These are phyloP conservation scores for Tapirus indicus DNA, from an alignment of 2,797 vertebrate genomes.

Conservation along the genomic window DNA sequence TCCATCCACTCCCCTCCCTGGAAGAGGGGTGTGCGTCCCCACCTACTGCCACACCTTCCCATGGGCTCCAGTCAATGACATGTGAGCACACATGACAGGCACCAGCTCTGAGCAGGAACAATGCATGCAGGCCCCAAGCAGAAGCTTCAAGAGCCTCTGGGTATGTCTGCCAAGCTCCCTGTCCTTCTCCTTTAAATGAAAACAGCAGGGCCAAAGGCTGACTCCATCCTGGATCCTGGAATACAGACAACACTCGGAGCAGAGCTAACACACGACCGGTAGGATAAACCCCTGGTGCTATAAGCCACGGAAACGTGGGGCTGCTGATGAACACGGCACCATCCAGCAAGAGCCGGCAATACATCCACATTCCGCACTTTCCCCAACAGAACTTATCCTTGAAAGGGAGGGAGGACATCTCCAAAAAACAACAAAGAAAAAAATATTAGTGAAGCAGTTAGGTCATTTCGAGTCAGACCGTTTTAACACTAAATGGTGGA, in stretches of 20 bases:
- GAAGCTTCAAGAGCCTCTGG: neutral
- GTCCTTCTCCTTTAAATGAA: neutral
- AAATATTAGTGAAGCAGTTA: neutral
- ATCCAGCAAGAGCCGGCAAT: neutral
- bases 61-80: neutral
- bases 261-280: too few relatives aligned
- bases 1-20: neutral
- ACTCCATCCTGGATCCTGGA: too few relatives aligned
- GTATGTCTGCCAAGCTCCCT: neutral
- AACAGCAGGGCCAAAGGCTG: too few relatives aligned
- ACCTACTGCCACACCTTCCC: rapidly evolving
- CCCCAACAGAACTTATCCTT: neutral
- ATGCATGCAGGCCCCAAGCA: neutral
- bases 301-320: neutral
- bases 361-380: too few relatives aligned
- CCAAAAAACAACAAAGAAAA: neutral
- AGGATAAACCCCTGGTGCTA: neutral
- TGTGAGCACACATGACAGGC: neutral
- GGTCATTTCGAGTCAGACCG: neutral
- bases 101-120: neutral
- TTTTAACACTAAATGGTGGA: too few relatives aligned
- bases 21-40: neutral
- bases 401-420: neutral
- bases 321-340: neutral
- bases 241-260: neutral